Conservation (phyloP, 2,888 invertebrate genomes). For the Harpagoxenus sublaevis region DNA sequence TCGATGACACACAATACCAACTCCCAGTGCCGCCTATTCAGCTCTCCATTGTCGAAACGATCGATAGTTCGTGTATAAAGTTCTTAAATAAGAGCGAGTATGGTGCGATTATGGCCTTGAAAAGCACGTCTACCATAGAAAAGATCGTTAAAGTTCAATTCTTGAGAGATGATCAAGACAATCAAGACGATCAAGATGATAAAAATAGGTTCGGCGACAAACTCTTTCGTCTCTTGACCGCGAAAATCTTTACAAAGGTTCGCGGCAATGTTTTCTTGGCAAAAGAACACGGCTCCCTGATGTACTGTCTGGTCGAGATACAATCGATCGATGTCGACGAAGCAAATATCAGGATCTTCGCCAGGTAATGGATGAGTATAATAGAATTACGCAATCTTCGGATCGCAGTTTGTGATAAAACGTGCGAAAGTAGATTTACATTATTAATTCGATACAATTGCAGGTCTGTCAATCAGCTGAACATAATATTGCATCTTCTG, state of each 20-base stretch:
- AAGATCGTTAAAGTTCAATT: constrained; percentile 70
- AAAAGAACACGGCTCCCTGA: constrained; percentile 72
- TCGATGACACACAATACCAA: constrained; percentile 78
- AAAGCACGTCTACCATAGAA: constrained; percentile 76
- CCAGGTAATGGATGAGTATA: constrained; percentile 74
- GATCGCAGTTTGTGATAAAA: not conserved
- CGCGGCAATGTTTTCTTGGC: constrained; percentile 73
- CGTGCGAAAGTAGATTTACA: not conserved
- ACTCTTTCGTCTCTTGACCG: constrained; percentile 68
- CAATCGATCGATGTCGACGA: constrained; percentile 62
- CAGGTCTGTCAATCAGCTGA: constrained; percentile 79
- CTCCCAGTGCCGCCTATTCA: constrained; percentile 71
- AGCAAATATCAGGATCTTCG: constrained; percentile 70
- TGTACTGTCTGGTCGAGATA: constrained; percentile 80
- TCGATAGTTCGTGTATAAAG: constrained; percentile 71
- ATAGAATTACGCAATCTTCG: not conserved
- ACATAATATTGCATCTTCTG: constrained; percentile 77
- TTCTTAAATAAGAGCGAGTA: constrained; percentile 60
- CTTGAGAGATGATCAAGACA: constrained; percentile 48
- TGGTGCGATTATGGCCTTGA: constrained; percentile 74
- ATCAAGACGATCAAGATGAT: not conserved
- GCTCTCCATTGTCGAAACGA: constrained; percentile 70
- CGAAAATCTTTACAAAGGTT: constrained; percentile 74
- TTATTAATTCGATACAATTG: constrained; percentile 30
- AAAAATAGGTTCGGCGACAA: constrained; percentile 26